Evolutionary conservation across 2,797 vertebrate species (phyloP), one percentile per base, ranked within the genome.

Genomic region (Rhodeus uyekii): DNA sequence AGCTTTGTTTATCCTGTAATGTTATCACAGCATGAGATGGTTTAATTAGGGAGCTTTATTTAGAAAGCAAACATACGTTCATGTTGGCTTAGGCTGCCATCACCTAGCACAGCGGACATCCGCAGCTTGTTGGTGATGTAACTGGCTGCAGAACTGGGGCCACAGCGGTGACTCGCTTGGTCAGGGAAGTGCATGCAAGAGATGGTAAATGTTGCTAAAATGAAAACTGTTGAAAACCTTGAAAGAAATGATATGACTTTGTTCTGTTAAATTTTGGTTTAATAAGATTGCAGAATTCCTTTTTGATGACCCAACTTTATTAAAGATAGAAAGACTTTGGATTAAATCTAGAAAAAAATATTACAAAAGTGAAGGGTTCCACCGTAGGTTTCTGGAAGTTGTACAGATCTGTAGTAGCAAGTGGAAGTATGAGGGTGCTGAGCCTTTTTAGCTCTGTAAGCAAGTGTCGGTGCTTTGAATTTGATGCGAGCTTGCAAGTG

Each of bases 41-140:
- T 92, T 85, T 94, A 93, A 94, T 95, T 92, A 93, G 91, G 24
- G 89, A 91, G 90, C 94, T 93, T 94, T 94, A 94, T 95, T 95
- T 95, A 93, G 93, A 92, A 89, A 61, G 89, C 90, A 82, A 89
- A 93, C 92, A 93, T 94, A 93, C 93, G 93, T 93, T 93, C 89
- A 88, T 87, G 86, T 93, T 93, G 92, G 93, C 92, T 92, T 91
- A 91, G 89, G 82, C 90, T 84, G 85, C 87, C 87, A 87, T 89
- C 91, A 86, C 91, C 91, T 89, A 89, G 90, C 75, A 89, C 89
- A 87, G 90, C 77, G 89, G 83, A 82, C 82, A 29, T 87, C 84
- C 72, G 67, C 64, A 68, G 80, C 72, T 78, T 65, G 65, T 81
- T 42, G 46, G 76, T 88, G 87, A 87, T 85, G 86, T 88, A 87